Conservation (phyloP, 1,140 invertebrate species). For the Drosophila novamexicana region DNA sequence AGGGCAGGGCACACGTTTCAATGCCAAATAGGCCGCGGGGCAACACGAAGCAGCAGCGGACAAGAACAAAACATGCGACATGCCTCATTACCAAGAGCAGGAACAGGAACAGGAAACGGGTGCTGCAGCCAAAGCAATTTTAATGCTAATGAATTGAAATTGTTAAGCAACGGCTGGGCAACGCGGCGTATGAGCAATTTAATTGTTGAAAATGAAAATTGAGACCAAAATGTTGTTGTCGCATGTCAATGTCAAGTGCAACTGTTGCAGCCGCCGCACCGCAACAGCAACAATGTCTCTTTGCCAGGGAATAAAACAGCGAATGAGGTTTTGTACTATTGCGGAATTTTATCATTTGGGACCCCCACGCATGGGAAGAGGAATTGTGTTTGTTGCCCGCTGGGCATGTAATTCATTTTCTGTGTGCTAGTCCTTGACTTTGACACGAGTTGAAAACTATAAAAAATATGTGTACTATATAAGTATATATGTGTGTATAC, state of each 20-base stretch:
- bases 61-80: conserved; percentile 31
- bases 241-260: conserved; percentile 74
- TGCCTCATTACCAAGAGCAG: conserved; percentile 37
- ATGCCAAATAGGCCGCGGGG: conserved; percentile 55
- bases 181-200: conserved; percentile 68
- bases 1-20: conserved; percentile 36
- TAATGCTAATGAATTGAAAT: conserved; percentile 82
- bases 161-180: conserved; percentile 22
- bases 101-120: conserved; percentile 23
- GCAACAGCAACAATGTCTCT: conserved; percentile 47
- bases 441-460: conserved; percentile 56
- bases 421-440: conserved; percentile 51
- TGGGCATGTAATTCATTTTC: conserved; percentile 52
- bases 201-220: conserved; percentile 65
- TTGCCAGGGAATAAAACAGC: conserved; percentile 39
- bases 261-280: conserved; percentile 56
- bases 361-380: background rate
- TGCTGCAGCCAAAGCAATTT: conserved; percentile 21
- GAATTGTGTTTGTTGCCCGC: conserved; percentile 49
- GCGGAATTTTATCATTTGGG: conserved; percentile 28
- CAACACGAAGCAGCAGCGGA: conserved; percentile 34
- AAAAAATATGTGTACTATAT: conserved; percentile 16
- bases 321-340: conserved; percentile 36
- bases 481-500: conserved; percentile 2
- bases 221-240: conserved; percentile 42